Base-by-base conservation (phyloP, 2,888 invertebrate genomes). In the Mythimna albipuncta region DNA sequence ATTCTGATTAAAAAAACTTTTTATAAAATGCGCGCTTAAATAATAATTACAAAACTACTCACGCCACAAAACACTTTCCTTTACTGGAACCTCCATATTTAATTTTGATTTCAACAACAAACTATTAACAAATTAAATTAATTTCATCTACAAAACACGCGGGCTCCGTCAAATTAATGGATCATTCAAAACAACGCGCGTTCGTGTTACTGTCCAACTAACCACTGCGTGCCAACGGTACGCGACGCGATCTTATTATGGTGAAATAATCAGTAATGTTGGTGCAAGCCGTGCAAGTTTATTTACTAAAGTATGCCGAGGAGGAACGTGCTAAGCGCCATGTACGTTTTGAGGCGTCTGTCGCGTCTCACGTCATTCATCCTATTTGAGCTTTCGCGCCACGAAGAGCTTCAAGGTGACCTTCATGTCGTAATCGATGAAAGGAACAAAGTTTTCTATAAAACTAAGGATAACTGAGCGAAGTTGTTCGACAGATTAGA, bases 31-130 rank as follows among this genome's bases (percentile, higher is more conserved):
- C 47, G 47, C n/a, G 26, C 44, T 2, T 1, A 16, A 9, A 44
- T 7, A 54, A 11, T 13, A 76, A 66, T 16, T 16, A 16, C 66
- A 62, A 64, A 77, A 58, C 9, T 55, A 97, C 97, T 97, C 93
- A 97, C 97, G 95, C 91, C 97, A 97, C 83, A 97, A 93, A 85
- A 97, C 86, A 89, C 96, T 97, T 91, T 97, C 97, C 88, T 90
- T 96, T 1, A 97, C 96, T 52, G 96, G 96, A 82, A 97, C 96
- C 86, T 97, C 97, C 93, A 97, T 96, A 80, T 88, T 83, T 52
- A 19, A 50, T 21, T 41, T 11, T 61, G 57, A 52, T 16, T 61
- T 41, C 13, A 21, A 38, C 35, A 26, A 41, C 2, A 16, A 55
- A 62, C 6, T 52, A 58, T 21, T 21, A 19, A 11, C 0, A 55